Conservation (phyloP, 2,797 vertebrate species). For the Siniperca obscura region DNA sequence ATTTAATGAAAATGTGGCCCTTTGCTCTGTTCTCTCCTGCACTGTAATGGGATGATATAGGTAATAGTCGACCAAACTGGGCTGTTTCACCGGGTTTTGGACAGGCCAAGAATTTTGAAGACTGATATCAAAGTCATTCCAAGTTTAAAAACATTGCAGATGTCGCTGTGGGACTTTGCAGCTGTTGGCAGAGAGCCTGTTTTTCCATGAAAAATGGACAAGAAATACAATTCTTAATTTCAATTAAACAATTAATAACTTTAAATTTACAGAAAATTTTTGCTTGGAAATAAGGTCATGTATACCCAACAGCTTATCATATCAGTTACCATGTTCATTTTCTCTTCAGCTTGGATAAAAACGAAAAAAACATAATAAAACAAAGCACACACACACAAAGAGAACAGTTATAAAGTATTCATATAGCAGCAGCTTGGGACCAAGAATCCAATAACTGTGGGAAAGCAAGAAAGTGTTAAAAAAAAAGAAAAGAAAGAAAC, state of each 20-base stretch:
- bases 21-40: constrained; percentile 50
- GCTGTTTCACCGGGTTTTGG: constrained; percentile 38
- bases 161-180: constrained; percentile 49
- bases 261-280: neutral
- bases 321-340: constrained; percentile 1
- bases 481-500: constrained; percentile 9
- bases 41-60: constrained; percentile 60
- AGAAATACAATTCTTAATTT: constrained; percentile 22
- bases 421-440: constrained; percentile 41
- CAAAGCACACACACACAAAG: neutral
- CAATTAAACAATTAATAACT: neutral
- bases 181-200: constrained; percentile 42
- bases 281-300: constrained; percentile 11
- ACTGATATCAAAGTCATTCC: constrained; percentile 50
- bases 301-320: neutral
- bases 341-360: constrained; percentile 9
- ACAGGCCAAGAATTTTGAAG: constrained; percentile 52
- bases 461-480: constrained; percentile 25
- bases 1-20: constrained; percentile 67
- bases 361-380: neutral
- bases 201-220: constrained; percentile 23
- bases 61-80: constrained; percentile 45
- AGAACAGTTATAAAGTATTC: constrained; percentile 42
- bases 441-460: constrained; percentile 34
- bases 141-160: constrained; percentile 65